Conservation (phyloP, 2,113 vertebrate species). For the Riparia riparia region DNA sequence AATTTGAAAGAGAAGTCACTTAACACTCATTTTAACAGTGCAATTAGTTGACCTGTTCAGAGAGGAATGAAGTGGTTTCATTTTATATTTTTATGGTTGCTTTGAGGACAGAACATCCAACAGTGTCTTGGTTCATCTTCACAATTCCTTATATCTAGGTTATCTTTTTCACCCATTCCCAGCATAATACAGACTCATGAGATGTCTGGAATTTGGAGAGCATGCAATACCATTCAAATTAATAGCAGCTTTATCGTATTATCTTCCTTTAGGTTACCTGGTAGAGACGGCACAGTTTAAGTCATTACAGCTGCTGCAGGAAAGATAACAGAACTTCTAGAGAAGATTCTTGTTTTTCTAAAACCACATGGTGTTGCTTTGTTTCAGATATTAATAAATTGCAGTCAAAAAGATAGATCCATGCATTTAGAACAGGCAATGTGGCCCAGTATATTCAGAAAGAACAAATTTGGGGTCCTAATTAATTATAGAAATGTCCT, state of each 20-base stretch:
- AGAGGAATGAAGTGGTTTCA: neutral
- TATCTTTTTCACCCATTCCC: neutral
- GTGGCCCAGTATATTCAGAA: neutral
- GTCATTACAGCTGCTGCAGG: neutral
- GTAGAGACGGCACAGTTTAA: neutral
- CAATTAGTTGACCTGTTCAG: neutral
- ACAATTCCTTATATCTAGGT: neutral
- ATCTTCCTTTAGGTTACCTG: neutral
- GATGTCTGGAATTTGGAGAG: neutral
- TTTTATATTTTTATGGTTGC: neutral
- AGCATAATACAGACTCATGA: neutral
- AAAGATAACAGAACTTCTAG: neutral
- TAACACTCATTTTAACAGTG: neutral
- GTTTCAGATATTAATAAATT: neutral
- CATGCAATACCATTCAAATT: neutral
- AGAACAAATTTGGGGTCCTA: neutral
- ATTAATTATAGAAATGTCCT: neutral
- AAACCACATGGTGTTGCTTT: neutral
- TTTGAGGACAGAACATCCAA: neutral
- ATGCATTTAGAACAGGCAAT: neutral
- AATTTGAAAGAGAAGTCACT: neutral
- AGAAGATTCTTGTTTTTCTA: neutral
- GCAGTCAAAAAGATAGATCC: neutral
- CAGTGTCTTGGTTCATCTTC: neutral
- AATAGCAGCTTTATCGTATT: neutral